phyloP scores from a whole-genome alignment of 2,888 invertebrate species.

The Torymus auratus region DNA sequence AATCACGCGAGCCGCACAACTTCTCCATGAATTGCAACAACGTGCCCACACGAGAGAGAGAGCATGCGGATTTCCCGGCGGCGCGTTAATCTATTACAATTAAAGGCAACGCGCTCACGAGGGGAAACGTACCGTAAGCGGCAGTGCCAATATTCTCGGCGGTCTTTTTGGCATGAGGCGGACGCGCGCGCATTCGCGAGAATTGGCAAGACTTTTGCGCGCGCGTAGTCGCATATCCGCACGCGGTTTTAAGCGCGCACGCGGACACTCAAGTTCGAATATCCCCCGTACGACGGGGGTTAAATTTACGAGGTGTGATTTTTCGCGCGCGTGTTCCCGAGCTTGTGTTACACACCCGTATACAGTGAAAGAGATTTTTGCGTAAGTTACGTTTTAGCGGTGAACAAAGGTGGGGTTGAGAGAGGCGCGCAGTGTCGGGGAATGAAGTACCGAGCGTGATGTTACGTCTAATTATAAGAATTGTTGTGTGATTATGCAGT shows the following conservation, averaged over 20 bases:
- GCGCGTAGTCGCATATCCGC: slow-evolving; percentile 3
- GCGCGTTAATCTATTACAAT: no score
- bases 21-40: no score
- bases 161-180: slow-evolving; percentile 44
- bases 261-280: slow-evolving; percentile 21
- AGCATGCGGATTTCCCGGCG: no score
- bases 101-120: no score
- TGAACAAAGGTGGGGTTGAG: no score
- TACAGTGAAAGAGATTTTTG: no score
- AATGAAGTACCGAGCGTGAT: background rate
- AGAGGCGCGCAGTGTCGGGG: no score
- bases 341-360: no score
- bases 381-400: no score
- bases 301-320: slow-evolving; percentile 31
- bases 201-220: slow-evolving; percentile 49
- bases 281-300: slow-evolving; percentile 30
- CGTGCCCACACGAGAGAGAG: no score
- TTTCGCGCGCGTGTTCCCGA: no score
- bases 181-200: background rate
- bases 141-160: slow-evolving; percentile 32
- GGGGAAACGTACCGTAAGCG: slow-evolving; percentile 28
- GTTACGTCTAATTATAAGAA: slow-evolving; percentile 8
- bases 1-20: no score
- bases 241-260: slow-evolving; percentile 6
- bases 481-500: background rate